phyloP scores from a whole-genome alignment of 2,113 vertebrate genomes.

The Phoxinus phoxinus region DNA sequence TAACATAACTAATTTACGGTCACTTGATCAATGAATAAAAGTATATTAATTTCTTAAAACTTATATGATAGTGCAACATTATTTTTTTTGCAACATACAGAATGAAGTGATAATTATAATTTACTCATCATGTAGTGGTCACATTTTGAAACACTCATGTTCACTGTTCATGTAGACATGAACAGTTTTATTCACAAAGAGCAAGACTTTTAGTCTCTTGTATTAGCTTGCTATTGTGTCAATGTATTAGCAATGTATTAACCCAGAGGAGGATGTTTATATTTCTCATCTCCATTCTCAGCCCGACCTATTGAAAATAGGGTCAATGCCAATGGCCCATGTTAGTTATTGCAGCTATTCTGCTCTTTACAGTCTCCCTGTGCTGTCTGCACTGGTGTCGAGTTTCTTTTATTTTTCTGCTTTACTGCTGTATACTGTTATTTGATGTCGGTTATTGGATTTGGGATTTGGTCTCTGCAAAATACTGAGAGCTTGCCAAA shows the following conservation, averaged over 20 bases:
- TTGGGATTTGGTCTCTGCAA: constrained; percentile 12
- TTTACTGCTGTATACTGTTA: constrained; percentile 27
- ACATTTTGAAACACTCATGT: background rate
- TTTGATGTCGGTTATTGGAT: constrained; percentile 19
- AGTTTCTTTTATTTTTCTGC: background rate
- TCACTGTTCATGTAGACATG: background rate
- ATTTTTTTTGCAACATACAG: background rate
- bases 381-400: background rate
- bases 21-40: background rate
- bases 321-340: background rate
- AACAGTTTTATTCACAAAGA: no score
- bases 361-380: background rate
- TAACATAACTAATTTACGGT: background rate
- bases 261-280: no score
- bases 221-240: no score
- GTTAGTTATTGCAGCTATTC: background rate
- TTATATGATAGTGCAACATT: no score
- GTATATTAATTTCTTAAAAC: background rate
- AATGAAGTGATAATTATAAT: background rate
- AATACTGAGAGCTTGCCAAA: background rate
- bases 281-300: background rate
- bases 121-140: background rate
- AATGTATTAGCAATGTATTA: no score
- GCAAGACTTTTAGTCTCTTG: no score
- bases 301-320: background rate